These are phyloP conservation scores for Myanophis thanlyinensis DNA, from an alignment of 2,113 vertebrate genomes.

Conservation along the genomic window DNA sequence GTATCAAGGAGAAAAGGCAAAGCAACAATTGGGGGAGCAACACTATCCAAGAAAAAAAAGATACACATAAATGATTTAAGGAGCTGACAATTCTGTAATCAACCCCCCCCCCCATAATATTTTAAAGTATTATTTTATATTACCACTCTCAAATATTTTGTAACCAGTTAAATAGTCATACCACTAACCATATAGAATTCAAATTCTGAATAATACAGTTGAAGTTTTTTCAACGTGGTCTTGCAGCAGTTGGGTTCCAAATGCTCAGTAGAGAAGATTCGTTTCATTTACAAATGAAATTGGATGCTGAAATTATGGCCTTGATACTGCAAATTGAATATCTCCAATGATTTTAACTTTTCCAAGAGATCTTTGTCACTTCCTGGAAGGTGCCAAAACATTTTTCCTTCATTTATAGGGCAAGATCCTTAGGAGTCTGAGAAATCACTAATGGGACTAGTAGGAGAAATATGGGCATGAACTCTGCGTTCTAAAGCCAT, in stretches of 20 bases:
- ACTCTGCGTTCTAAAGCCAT: background rate
- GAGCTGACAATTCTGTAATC: background rate
- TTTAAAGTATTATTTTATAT: background rate
- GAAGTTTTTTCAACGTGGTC: background rate
- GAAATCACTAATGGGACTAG: background rate
- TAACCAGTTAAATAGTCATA: background rate
- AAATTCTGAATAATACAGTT: background rate
- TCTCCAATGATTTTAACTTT: background rate
- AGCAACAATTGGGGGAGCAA: background rate
- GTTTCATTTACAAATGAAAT: background rate
- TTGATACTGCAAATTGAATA: background rate
- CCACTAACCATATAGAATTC: background rate
- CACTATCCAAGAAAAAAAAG: background rate
- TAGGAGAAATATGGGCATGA: background rate
- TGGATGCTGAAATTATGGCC: too few relatives aligned
- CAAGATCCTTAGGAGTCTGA: background rate
- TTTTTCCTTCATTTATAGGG: background rate
- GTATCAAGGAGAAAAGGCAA: constrained; percentile 20
- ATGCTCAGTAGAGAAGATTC: background rate
- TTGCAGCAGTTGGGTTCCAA: background rate
- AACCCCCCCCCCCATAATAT: too few relatives aligned
- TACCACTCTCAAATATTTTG: background rate
- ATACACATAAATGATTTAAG: background rate
- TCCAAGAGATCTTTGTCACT: background rate
- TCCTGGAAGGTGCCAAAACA: background rate